Percentiles rank a stretch among this genome's conserved stretches.
Conservation (phyloP, 92 coral and sea anemone species). For the Palythoa heliodiscus region DNA sequence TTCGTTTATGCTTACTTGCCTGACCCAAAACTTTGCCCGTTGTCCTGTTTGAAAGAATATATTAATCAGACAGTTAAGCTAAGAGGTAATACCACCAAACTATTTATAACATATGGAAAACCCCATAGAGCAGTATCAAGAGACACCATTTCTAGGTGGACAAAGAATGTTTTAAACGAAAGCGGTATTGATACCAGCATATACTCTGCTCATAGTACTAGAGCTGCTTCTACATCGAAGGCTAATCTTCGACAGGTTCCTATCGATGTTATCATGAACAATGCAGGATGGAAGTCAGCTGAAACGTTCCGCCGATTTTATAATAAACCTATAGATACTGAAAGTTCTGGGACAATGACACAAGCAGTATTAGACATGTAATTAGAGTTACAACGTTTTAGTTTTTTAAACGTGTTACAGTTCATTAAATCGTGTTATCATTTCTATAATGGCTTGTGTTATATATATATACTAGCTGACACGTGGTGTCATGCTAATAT, state of each 20-base stretch:
- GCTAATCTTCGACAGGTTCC: constrained; percentile 52
- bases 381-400: not conserved
- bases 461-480: constrained; percentile 2
- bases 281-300: constrained; percentile 56
- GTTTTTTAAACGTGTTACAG: constrained; percentile 6
- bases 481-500: not conserved
- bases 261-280: constrained; percentile 34
- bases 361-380: not conserved
- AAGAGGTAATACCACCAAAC: constrained; percentile 20
- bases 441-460: constrained; percentile 21
- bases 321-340: constrained; percentile 40
- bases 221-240: constrained; percentile 59
- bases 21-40: constrained; percentile 43
- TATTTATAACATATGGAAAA: constrained; percentile 9
- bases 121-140: constrained; percentile 14
- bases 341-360: constrained; percentile 14
- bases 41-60: constrained; percentile 45
- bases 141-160: constrained; percentile 38
- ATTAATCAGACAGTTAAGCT: constrained; percentile 40
- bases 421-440: constrained; percentile 3
- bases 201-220: constrained; percentile 66
- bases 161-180: constrained; percentile 31
- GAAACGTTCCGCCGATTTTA: constrained; percentile 45
- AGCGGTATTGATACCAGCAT: constrained; percentile 60
- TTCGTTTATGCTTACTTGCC: constrained; percentile 36